phyloP scores from a whole-genome alignment of 2,888 invertebrate genomes.

The Drosophila anomalipes region DNA sequence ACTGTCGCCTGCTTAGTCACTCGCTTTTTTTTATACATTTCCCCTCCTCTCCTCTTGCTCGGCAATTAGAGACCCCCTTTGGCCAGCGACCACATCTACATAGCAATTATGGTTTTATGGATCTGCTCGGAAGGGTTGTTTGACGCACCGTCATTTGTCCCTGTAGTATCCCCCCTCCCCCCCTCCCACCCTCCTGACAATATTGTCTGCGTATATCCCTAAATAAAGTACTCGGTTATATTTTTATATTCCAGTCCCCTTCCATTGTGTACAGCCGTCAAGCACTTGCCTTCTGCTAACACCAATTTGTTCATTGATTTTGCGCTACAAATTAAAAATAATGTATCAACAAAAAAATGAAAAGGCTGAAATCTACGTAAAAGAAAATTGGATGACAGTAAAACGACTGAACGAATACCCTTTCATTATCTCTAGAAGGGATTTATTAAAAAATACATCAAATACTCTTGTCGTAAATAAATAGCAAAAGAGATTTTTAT shows the following conservation, averaged over 20 bases:
- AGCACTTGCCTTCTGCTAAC: constrained; percentile 81
- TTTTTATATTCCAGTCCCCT: constrained; percentile 13
- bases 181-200: not conserved
- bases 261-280: constrained; percentile 13
- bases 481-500: not conserved
- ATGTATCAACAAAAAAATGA: constrained; percentile 49
- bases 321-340: constrained; percentile 73
- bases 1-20: constrained; percentile 76
- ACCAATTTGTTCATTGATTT: constrained; percentile 81
- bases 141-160: constrained; percentile 68
- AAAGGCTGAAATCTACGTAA: not conserved
- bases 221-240: not conserved
- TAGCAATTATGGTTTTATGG: constrained; percentile 71
- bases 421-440: not conserved
- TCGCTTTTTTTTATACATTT: constrained; percentile 22
- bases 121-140: constrained; percentile 67
- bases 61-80: constrained; percentile 55
- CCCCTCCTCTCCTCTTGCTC: constrained; percentile 9
- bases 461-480: not conserved
- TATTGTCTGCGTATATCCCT: not conserved
- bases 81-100: constrained; percentile 58
- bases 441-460: too few relatives aligned
- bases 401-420: constrained; percentile 6
- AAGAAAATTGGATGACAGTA: not conserved
- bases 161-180: not conserved